Conservation (phyloP, 2,113 vertebrate species). For the Channa maculata region DNA sequence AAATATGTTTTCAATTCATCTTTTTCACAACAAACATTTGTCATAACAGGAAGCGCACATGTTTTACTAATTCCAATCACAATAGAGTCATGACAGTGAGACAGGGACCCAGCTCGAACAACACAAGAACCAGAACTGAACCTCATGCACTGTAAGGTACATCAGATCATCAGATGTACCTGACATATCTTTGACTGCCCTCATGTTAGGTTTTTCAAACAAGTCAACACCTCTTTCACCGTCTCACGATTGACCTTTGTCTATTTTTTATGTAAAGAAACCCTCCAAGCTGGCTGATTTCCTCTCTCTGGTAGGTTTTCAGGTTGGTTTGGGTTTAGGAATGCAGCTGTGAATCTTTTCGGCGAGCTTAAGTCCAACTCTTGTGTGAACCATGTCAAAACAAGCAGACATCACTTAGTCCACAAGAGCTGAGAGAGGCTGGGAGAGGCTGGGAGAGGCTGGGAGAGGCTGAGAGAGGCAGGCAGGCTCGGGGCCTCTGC, state of each 20-base stretch:
- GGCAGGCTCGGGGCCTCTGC: constrained; percentile 56
- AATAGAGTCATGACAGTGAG: too few relatives aligned
- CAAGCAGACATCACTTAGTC: constrained; percentile 78
- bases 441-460: constrained; percentile 58
- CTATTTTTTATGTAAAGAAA: not conserved
- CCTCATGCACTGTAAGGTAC: too few relatives aligned
- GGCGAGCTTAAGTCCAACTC: constrained; percentile 55
- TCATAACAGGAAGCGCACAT: too few relatives aligned
- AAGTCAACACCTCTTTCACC: not conserved
- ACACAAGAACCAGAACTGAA: too few relatives aligned
- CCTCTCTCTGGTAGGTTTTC: not conserved
- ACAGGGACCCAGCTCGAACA: too few relatives aligned
- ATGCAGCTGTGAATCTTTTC: constrained; percentile 67
- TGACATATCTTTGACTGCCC: not conserved
- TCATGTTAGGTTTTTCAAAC: not conserved
- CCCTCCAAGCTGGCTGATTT: not conserved
- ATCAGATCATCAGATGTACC: too few relatives aligned
- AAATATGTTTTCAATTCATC: too few relatives aligned
- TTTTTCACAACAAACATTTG: too few relatives aligned
- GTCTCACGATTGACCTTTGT: not conserved
- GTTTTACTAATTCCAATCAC: too few relatives aligned
- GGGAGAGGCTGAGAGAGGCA: constrained; percentile 54
- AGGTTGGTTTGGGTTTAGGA: constrained; percentile 62
- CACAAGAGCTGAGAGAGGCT: constrained; percentile 52
- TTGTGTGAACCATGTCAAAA: constrained; percentile 84